Base-by-base conservation (phyloP, 2,888 invertebrate genomes). In the Mythimna albipuncta region DNA sequence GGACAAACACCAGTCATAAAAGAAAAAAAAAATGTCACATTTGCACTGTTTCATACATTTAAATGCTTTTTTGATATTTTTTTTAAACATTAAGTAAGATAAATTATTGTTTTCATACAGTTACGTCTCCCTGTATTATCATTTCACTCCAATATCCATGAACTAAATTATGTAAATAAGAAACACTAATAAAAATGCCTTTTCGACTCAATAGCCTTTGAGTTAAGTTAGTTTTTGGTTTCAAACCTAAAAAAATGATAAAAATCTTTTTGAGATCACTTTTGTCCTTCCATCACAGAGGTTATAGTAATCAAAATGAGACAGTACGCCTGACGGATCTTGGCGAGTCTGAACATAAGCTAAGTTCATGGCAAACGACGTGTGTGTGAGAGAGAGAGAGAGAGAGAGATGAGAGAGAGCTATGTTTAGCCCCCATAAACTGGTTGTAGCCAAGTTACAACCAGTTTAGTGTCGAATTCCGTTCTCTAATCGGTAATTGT, bases 61-160 rank as follows among this genome's bases (percentile, higher is more conserved):
- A 6, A n/a, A 54, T 32, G 21, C 9, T 26, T 26, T 55, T 54
- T 54, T 6, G 26, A 1, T 26, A 26, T 26, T 55, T 13, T 55
- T 41, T 16, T 13, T n/a, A 41, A 6, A 26, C 2, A n/a, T 41
- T 16, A 41, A 0, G 16, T 11, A 65, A 67, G 6, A 41, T 41
- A 5, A 38, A 44, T 11, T 16, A 50, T 73, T 65, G 26, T 75
- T 75, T 67, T 59, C 52, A 11, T 38, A 2, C 26, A 44, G n/a
- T 73, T 67, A 38, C 26, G 3, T 7, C 80, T 89, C 91, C 91
- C 91, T 92, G 92, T 92, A 92, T 64, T 84, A 73, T 81, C 64
- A 77, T 72, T 75, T 50, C 58, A 71, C 66, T 64, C 19, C 21
- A 66, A 50, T 59, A 69, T 32, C 58, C 64, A 47, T 50, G 6